Evolutionary conservation across 2,797 vertebrate genomes (phyloP), one percentile per base, ranked within the genome.

Genomic region (Mus spretus): DNA sequence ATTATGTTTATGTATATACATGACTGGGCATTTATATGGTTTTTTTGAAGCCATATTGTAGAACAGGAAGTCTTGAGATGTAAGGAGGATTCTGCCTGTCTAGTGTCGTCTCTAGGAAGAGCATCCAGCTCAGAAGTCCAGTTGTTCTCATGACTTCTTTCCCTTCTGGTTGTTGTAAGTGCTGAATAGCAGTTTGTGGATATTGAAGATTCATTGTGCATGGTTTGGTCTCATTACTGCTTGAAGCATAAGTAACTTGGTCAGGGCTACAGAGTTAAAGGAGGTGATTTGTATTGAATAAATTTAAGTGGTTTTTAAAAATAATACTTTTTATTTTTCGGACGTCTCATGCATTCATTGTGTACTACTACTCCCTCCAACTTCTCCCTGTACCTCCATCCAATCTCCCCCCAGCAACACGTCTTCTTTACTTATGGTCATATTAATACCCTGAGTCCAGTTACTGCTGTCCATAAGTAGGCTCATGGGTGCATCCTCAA

Each of bases 221-320:
- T 78, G 37, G 15, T 81, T 96, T 87, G 53, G 40, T 92, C 57
- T 93, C 92, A 77, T 85, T 22, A 70, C 1, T 74, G 2, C 5
- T 57, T 87, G 86, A 31, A 44, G 22, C 24, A 77, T 86, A 78
- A 90, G 74, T 81, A 84, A 37, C 19, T 77, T 90, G 79, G 61
- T 87, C 34, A 90, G 53, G 31, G 53, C 91, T 88, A 44, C 44
- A 80, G 10, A 84, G 37, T 31, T 81, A 37, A 74, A 94, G 50
- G 40, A 22, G 3, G 61, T 86, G 90, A 89, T 93, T 94, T 89
- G 47, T 31, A 91, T 91, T 95, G 94, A 91, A 94, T 63, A 81
- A 6, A 47, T 31, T 95, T 11, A 59, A 34, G n/a, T 74, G 15
- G 0, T 24, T 84, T 55, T 85, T 63, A 26, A 11, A 34, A 72